These are phyloP conservation scores for Urocyon cinereoargenteus DNA, from an alignment of 2,797 vertebrate species.

Conservation along the genomic window DNA sequence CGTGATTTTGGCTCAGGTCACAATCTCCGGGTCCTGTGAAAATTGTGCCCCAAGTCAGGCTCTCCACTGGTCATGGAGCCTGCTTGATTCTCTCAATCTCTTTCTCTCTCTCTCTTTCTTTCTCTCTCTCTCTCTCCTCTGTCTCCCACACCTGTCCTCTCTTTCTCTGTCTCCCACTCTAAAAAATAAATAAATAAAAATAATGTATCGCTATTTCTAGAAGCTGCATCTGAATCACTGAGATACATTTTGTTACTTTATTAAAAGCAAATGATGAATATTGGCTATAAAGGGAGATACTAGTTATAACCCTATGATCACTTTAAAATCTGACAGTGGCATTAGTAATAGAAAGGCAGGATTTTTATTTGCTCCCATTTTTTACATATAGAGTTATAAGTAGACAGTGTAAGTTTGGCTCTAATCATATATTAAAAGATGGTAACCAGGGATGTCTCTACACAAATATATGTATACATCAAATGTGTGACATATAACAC, in stretches of 20 bases:
- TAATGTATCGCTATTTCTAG: neutral
- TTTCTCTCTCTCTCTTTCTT: neutral
- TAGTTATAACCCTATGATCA: neutral
- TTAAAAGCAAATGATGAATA: neutral
- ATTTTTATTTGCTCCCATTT: neutral
- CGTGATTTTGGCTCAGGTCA: neutral
- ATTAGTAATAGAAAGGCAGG: neutral
- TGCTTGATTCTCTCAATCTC: neutral
- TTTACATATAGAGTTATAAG: neutral
- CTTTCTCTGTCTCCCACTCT: neutral
- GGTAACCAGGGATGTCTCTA: neutral
- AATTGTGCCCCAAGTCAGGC: neutral
- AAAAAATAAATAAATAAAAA: neutral
- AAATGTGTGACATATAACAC: neutral
- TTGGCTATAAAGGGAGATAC: neutral
- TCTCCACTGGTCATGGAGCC: neutral
- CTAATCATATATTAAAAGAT: neutral
- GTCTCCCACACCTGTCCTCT: neutral
- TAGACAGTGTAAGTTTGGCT: neutral
- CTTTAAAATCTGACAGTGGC: neutral
- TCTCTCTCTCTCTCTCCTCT: neutral
- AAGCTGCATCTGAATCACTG: neutral
- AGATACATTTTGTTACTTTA: neutral
- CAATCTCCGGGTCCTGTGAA: neutral
- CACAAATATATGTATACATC: neutral